Percentiles rank a stretch among this genome's conserved stretches.
Evolutionary conservation across 2,797 vertebrate genomes (phyloP).

Genomic region (Macrochelys suwanniensis): DNA sequence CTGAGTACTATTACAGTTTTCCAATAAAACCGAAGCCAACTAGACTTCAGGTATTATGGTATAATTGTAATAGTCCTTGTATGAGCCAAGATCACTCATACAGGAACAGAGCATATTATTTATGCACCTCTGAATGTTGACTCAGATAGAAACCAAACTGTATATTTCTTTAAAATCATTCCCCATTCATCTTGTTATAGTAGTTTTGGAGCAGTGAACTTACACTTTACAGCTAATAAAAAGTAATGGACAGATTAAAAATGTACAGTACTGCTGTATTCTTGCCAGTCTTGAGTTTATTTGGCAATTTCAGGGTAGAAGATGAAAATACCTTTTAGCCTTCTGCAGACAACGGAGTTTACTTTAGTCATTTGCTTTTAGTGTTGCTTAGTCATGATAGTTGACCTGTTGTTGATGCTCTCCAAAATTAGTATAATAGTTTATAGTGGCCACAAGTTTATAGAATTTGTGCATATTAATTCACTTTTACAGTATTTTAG

Average conservation of each 20-base stretch:
- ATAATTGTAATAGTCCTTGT: neutral
- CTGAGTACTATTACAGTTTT: neutral
- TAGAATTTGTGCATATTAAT: neutral
- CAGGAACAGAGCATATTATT: neutral
- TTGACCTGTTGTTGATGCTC: neutral
- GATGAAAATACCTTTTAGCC: neutral
- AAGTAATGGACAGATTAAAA: neutral
- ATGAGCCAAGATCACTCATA: fast-evolving
- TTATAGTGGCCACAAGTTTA: neutral
- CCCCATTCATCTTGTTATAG: neutral
- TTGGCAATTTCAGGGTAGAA: neutral
- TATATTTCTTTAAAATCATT: fast-evolving
- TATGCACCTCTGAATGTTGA: neutral
- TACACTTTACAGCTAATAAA: neutral
- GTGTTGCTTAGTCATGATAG: neutral
- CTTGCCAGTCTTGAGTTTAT: neutral
- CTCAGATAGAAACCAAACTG: fast-evolving
- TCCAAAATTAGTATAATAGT: neutral
- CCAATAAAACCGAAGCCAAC: neutral
- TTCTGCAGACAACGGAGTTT: neutral
- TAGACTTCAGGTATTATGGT: neutral
- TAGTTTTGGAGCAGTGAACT: neutral
- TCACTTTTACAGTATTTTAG: slow-evolving; percentile 13
- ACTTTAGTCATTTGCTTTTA: neutral
- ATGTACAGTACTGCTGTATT: neutral